These are phyloP conservation scores for Falco berigora DNA, from an alignment of 2,797 vertebrate genomes.

Conservation along the genomic window DNA sequence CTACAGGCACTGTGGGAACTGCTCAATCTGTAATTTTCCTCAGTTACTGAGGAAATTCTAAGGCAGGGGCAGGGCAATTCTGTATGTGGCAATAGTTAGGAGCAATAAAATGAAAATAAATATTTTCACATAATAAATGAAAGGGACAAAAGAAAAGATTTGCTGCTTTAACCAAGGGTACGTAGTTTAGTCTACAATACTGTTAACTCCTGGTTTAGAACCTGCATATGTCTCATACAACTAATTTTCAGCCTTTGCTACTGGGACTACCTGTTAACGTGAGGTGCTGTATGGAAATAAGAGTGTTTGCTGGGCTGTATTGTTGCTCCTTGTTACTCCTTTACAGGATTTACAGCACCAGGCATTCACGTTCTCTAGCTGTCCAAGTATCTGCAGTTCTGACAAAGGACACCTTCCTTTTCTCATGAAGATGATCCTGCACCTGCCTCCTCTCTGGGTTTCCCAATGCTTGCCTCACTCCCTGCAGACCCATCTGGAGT, in stretches of 20 bases:
- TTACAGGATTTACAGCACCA: background rate
- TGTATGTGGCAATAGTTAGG: background rate
- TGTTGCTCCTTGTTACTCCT: background rate
- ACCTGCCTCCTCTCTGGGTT: background rate
- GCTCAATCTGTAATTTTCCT: background rate
- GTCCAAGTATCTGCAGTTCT: background rate
- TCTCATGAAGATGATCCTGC: background rate
- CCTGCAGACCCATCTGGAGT: background rate
- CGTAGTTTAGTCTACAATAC: background rate
- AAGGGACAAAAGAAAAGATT: background rate
- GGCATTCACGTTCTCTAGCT: background rate
- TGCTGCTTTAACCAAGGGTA: background rate
- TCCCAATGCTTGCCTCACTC: background rate
- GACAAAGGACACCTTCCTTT: background rate
- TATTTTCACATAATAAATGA: background rate
- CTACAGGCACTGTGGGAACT: background rate
- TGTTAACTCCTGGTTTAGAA: background rate
- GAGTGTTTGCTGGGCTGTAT: background rate
- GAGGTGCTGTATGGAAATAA: background rate
- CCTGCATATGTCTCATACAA: background rate
- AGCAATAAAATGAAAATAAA: background rate
- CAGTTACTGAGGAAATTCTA: background rate
- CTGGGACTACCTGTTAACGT: background rate
- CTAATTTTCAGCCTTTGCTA: background rate
- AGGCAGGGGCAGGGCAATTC: background rate